A percentile compares a stretch with the other conserved stretches of the same genome.
Conservation (phyloP, 2,888 invertebrate genomes). For the Pseudococcus jackbeardsleyi region DNA sequence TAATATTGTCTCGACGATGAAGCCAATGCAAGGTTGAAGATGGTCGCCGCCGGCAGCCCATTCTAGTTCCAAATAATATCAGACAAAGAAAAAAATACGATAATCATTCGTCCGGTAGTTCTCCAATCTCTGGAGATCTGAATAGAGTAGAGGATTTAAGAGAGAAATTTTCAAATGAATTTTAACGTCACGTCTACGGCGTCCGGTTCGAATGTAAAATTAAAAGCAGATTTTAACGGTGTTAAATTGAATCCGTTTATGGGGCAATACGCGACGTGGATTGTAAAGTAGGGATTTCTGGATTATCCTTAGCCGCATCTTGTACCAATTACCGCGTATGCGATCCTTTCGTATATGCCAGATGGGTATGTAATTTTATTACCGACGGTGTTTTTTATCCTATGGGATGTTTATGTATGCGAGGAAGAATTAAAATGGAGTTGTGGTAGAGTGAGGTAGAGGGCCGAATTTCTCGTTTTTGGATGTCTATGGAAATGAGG, state of each 20-base stretch:
- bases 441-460: neutral
- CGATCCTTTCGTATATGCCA: neutral
- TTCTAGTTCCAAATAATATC: neutral
- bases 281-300: neutral
- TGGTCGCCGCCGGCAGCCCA: neutral
- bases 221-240: neutral
- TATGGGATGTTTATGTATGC: neutral
- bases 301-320: neutral
- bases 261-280: neutral
- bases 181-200: conserved; percentile 8
- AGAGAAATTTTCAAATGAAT: neutral
- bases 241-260: neutral
- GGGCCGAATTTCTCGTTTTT: neutral
- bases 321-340: neutral
- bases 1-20: conserved; percentile 5
- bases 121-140: neutral
- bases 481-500: neutral
- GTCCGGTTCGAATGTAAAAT: neutral
- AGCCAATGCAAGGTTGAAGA: conserved; percentile 37
- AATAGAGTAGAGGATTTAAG: neutral
- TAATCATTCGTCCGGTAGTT: neutral
- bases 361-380: conserved; percentile 1
- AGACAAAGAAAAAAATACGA: neutral
- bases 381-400: neutral
- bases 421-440: neutral